A percentile compares a stretch with the other conserved stretches of the same genome.
These are phyloP conservation scores for Todus mexicanus DNA, from an alignment of 2,797 vertebrate genomes.

Conservation along the genomic window DNA sequence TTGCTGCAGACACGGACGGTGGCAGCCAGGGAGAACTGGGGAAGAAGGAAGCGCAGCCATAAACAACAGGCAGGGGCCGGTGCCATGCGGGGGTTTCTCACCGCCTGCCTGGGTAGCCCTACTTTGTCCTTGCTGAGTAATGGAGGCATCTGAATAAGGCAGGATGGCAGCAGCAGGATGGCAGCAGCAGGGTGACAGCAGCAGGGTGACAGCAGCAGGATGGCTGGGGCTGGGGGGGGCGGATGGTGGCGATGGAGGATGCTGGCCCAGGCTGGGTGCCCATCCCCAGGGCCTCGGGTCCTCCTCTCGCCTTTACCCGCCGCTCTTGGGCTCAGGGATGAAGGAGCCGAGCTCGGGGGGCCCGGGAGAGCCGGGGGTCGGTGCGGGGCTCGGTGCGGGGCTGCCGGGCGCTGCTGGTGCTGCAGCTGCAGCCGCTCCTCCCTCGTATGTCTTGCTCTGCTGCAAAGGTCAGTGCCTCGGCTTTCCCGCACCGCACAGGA, in stretches of 20 bases:
- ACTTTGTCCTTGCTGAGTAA: constrained; percentile 52
- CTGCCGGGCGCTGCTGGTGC: background rate
- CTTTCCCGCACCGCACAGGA: background rate
- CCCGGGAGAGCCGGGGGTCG: too few relatives aligned
- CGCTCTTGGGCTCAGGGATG: too few relatives aligned
- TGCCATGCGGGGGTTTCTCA: constrained; percentile 24
- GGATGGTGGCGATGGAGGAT: constrained; percentile 22
- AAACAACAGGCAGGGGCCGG: constrained; percentile 19
- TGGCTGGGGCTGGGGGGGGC: constrained; percentile 37
- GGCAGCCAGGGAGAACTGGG: constrained; percentile 16
- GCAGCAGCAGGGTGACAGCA: constrained; percentile 12
- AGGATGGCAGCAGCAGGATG: too few relatives aligned
- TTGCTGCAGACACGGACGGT: constrained; percentile 3
- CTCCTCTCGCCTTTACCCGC: background rate
- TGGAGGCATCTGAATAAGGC: constrained; percentile 35
- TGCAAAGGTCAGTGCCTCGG: constrained; percentile 37
- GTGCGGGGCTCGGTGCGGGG: background rate
- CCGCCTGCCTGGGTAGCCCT: constrained; percentile 14
- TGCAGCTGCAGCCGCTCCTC: constrained; percentile 38
- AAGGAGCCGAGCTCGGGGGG: too few relatives aligned
- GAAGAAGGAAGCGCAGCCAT: constrained; percentile 19
- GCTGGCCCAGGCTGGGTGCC: background rate
- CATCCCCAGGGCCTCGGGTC: background rate
- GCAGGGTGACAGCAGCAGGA: constrained; percentile 29
- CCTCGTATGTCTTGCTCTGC: background rate